Conservation (phyloP, 2,113 vertebrate genomes). For the Hiodon tergisus region DNA sequence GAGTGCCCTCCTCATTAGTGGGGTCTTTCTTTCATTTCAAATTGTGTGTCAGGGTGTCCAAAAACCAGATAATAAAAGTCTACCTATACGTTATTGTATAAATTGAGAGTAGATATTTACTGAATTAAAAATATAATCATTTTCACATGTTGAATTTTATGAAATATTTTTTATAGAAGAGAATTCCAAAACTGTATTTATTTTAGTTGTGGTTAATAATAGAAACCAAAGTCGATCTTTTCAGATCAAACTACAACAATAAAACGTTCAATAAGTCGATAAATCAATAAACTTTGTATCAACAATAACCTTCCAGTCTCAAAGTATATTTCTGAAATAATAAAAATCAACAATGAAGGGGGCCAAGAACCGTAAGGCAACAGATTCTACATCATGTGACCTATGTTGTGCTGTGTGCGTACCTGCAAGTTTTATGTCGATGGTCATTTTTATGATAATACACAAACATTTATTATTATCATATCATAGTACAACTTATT, state of each 20-base stretch:
- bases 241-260: background rate
- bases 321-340: background rate
- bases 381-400: too few relatives aligned
- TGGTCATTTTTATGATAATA: too few relatives aligned
- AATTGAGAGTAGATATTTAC: background rate
- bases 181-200: too few relatives aligned
- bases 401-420: too few relatives aligned
- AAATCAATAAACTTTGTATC: background rate
- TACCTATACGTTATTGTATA: background rate
- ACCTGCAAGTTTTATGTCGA: too few relatives aligned
- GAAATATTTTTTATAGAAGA: too few relatives aligned
- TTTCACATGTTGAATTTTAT: too few relatives aligned
- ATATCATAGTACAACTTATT: too few relatives aligned
- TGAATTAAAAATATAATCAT: too few relatives aligned
- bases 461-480: too few relatives aligned
- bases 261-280: background rate
- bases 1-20: conserved; percentile 54
- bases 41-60: background rate
- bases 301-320: background rate
- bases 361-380: background rate
- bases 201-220: too few relatives aligned
- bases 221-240: too few relatives aligned
- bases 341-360: background rate
- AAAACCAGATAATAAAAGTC: conserved; percentile 1
- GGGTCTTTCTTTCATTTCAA: conserved; percentile 38